Evolutionary conservation across 2,888 invertebrate genomes (phyloP).

Genomic region (Gonocerus acuteangulatus): DNA sequence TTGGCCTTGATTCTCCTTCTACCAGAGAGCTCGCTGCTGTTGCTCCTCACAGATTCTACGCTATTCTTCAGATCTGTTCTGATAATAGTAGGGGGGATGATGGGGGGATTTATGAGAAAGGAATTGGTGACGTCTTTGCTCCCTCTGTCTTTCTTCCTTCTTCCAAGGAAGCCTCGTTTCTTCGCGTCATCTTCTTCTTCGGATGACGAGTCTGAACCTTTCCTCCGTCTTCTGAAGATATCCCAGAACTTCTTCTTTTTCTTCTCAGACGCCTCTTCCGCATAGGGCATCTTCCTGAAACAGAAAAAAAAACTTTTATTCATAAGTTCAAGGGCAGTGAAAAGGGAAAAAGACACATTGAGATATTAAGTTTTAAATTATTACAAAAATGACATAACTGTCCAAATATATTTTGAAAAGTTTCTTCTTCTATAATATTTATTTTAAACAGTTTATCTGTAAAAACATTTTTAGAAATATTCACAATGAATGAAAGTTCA

Average conservation of each 20-base stretch:
- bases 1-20: slow-evolving; percentile 56
- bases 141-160: slow-evolving; percentile 38
- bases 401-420: no score
- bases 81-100: slow-evolving; percentile 10
- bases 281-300: slow-evolving; percentile 35
- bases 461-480: no score
- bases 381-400: no score
- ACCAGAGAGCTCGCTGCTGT: slow-evolving; percentile 22
- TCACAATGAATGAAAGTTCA: no score
- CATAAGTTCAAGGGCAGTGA: no score
- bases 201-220: slow-evolving; percentile 55
- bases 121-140: slow-evolving; percentile 38
- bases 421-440: no score
- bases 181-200: slow-evolving; percentile 45
- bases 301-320: no score
- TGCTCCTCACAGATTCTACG: slow-evolving; percentile 28
- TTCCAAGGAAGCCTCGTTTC: slow-evolving; percentile 43
- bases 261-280: slow-evolving; percentile 42
- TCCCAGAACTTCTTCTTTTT: slow-evolving; percentile 72
- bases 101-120: slow-evolving; percentile 32
- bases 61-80: slow-evolving; percentile 26
- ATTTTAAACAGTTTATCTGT: no score
- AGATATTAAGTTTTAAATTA: no score
- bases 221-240: slow-evolving; percentile 62
- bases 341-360: no score